Evolutionary conservation across 2,888 invertebrate species (phyloP).

Genomic region (Onthophagus sagittarius): DNA sequence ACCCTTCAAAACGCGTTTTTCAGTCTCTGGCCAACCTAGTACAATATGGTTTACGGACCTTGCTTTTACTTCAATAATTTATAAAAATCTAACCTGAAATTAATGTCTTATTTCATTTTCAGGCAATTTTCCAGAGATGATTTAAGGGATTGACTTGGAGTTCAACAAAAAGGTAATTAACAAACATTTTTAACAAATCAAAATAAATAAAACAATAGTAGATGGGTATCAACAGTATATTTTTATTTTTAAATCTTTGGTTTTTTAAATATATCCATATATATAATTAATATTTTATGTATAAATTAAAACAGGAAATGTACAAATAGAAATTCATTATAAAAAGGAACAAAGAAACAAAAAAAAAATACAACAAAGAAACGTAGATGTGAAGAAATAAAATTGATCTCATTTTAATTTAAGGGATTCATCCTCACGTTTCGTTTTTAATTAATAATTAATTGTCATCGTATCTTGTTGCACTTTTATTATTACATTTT

Average conservation of each 20-base stretch:
- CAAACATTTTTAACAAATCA: no score
- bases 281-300: background rate
- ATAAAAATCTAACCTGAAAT: no score
- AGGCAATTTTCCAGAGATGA: no score
- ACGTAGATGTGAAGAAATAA: background rate
- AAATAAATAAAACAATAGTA: background rate
- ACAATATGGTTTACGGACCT: no score
- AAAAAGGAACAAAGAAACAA: background rate
- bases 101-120: no score
- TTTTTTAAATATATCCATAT: slow-evolving; percentile 10
- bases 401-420: background rate
- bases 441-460: background rate
- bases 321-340: slow-evolving; percentile 10
- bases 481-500: background rate
- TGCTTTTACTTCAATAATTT: no score
- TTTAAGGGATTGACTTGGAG: no score
- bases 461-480: background rate
- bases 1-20: no score
- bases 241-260: slow-evolving; percentile 6
- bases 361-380: background rate
- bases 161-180: no score
- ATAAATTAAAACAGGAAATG: slow-evolving; percentile 5
- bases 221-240: slow-evolving; percentile 10
- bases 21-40: no score
- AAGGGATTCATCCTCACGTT: no score